Base-by-base conservation (phyloP, 2,113 vertebrate genomes). In the Pyxicephalus adspersus region DNA sequence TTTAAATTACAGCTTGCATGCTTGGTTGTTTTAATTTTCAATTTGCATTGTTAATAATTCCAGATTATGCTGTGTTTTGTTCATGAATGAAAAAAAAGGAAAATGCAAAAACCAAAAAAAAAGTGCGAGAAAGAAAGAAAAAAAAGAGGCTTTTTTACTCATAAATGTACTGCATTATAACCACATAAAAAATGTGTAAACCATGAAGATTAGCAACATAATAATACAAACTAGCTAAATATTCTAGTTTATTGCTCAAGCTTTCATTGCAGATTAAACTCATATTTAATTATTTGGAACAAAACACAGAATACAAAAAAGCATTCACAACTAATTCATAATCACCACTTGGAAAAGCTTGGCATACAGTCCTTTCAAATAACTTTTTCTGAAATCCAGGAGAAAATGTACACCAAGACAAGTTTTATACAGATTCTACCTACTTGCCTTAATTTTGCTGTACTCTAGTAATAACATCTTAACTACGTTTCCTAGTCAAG, bases 211-310 rank as follows among this genome's bases (percentile, higher is more conserved):
- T 81, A 81, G 68, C 51, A 81, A 64, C 55, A 73, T 64, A 73
- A 52, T 72, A 65, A 28, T 19, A 75, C 20, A 75, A 66, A 75
- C 19, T 74, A 38, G 58, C 29, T 57, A 38, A 81, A 81, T 50
- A 64, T 54, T 75, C 60, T 58, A 17, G 71, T 29, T 66, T 81
- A 52, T n/a, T 45, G 52, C 63, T 57, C 19, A 54, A 34, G 58
- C 63, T 63, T 75, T 81, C 52, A 66, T 81, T 58, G 28, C 61
- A 81, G 80, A 81, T 81, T 74, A 81, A 65, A 34, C 34, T n/a
- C 80, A 81, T 57, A 34, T 23, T 66, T 81, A 81, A 81, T 75
- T 81, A 81, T 81, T 75, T 81, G 70, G 51, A 81, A 81, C 80
- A 81, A 81, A 81, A 75, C 70, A 54, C 19, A 50, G 63, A 58